Evolutionary conservation across 2,888 invertebrate genomes (phyloP), one percentile per base, ranked within the genome.

Genomic region (Cactoblastis cactorum): DNA sequence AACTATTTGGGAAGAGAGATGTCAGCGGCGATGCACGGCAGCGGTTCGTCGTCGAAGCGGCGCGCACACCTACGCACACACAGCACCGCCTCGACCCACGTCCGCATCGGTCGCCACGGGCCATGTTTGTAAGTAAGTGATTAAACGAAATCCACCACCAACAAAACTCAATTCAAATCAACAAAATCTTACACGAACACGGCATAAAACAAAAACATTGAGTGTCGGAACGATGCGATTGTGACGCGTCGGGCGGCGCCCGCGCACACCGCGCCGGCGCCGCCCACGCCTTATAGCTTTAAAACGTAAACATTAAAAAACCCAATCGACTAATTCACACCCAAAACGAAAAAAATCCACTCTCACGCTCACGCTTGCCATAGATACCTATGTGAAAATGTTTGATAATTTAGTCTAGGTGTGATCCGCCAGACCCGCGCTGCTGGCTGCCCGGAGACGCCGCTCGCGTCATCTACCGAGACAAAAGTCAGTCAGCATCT

Each of bases 361-460:
- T 89, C 90, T 87, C 90, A 90, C 90, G 87, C 90, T 87, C 89
- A 90, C 90, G 80, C 90, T 90, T 87, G 87, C 85, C 83, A 89
- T 89, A 90, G 90, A 89, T 89, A 90, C 89, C 88, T 88, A 90
- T 88, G 88, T 86, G 86, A 86, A 87, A 88, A 86, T 83, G 83
- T 87, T 84, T 83, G 84, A 79, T 82, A 80, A 85, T 86, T 78
- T 86, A 88, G 86, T 85, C 79, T 84, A 87, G 87, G 83, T 82
- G 87, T 77, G 74, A 83, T 83, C 88, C 87, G 81, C 80, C 79
- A 78, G 82, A 77, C 80, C 75, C 78, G 73, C 83, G 79, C 78
- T 79, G 86, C 80, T 80, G 76, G 77, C 77, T 78, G 72, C 78
- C 82, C 75, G 80, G 76, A 70, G 81, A 75, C 77, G 71, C 83